A percentile compares a stretch with the other conserved stretches of the same genome.
These are phyloP conservation scores for Xestia ashworthii DNA, from an alignment of 2,888 invertebrate species.

Conservation along the genomic window DNA sequence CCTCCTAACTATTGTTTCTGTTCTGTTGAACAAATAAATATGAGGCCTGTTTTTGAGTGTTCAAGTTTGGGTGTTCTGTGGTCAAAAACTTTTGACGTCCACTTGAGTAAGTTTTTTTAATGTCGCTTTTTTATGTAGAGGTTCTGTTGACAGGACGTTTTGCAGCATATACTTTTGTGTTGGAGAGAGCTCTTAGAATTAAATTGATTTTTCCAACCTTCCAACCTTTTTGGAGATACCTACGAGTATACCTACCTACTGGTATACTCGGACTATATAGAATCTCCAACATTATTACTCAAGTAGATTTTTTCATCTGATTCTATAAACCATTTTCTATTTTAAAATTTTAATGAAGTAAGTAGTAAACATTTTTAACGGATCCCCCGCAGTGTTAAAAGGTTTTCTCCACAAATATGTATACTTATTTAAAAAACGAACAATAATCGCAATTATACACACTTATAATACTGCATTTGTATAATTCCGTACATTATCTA, in stretches of 20 bases:
- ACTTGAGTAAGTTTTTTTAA: conserved; percentile 24
- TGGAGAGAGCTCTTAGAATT: background rate
- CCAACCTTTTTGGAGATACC: no score
- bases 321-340: background rate
- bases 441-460: conserved; percentile 9
- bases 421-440: no score
- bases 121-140: background rate
- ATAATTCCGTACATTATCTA: conserved; percentile 32
- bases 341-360: no score
- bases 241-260: no score
- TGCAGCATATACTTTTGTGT: background rate
- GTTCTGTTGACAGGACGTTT: background rate
- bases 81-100: conserved; percentile 24
- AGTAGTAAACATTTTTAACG: no score
- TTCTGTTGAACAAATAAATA: conserved; percentile 64
- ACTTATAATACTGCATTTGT: conserved; percentile 17
- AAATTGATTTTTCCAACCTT: background rate
- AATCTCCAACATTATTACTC: no score
- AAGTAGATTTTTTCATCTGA: background rate
- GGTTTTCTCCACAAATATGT: no score
- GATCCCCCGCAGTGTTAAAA: no score
- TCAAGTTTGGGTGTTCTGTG: conserved; percentile 35
- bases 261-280: no score
- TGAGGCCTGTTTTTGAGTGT: conserved; percentile 33
- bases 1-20: conserved; percentile 61